Base-by-base conservation (phyloP, 2,888 invertebrate species). In the Tholera decimalis region DNA sequence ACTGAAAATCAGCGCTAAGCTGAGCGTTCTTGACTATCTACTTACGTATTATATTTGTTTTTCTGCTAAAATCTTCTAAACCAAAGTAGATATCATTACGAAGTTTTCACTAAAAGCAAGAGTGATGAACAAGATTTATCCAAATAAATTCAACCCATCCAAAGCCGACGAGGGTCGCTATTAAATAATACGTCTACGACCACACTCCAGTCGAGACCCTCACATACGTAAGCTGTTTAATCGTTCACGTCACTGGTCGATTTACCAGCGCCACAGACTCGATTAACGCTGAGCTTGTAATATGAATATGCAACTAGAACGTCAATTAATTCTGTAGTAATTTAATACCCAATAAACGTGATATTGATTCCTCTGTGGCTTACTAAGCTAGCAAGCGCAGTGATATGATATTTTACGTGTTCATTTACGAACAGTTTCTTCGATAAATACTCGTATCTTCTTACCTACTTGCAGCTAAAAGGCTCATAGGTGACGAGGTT, bases 261-360 rank as follows among this genome's bases (percentile, higher is more conserved):
- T 69, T 57, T 54, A 56, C 24, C 24, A 28, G 9, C 13, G 35
- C 54, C 39, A 50, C 46, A 47, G 33, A 77, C 58, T 28, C 37
- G 47, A 77, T 72, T 57, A 47, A 15, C 30, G 30, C 24, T 41
- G 11, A 30, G 39, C 54, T 50, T 55, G 51, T 59, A 43, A 59
- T 46, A 58, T 60, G 47, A 44, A 76, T 70, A 69, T 59, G 44
- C 51, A 70, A 76, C 37, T 33, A 70, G 41, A 43, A 18, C 7
- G 18, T 18, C 35, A 30, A 68, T 75, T 46, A 50, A 46, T 69
- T 55, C 35, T 13, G 30, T 26, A 18, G 30, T 57, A 49, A 70
- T 41, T 50, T 22, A 46, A 37, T 46, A 15, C 11, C 37, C 51
- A 28, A 30, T 74, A 11, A 22, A n/a, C 33, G 30, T 41, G 20